Evolutionary conservation across 1,140 invertebrate genomes (phyloP).

Genomic region (Plectrocnemia conspersa): DNA sequence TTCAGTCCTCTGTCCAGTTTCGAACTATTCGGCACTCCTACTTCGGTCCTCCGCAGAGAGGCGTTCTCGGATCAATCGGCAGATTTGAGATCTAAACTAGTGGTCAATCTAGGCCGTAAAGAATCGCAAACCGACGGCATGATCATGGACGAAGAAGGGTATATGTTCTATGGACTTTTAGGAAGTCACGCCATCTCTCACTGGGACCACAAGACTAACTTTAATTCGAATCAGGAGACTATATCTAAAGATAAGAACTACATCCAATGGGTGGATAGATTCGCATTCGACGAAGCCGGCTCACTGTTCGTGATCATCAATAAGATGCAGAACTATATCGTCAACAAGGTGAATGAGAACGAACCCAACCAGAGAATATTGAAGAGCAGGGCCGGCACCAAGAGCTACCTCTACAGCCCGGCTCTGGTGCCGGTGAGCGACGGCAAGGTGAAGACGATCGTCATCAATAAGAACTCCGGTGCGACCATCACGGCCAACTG

Average conservation of each 20-base stretch:
- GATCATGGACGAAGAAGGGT: conserved; percentile 61
- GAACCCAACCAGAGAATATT: conserved; percentile 60
- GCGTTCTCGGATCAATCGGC: conserved; percentile 39
- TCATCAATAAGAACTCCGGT: conserved; percentile 34
- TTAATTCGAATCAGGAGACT: conserved; percentile 53
- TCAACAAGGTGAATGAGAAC: conserved; percentile 49
- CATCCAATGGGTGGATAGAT: conserved; percentile 69
- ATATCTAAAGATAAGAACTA: conserved; percentile 59
- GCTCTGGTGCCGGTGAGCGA: not conserved
- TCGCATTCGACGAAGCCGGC: conserved; percentile 62
- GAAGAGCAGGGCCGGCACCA: conserved; percentile 50
- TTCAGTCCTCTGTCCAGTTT: conserved; percentile 62
- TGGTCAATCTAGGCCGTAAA: conserved; percentile 57
- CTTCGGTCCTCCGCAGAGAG: conserved; percentile 53
- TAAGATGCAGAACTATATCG: conserved; percentile 58
- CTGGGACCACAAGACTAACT: conserved; percentile 55
- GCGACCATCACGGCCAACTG: conserved; percentile 38
- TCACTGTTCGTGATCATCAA: conserved; percentile 63
- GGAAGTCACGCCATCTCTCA: conserved; percentile 60
- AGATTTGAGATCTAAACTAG: conserved; percentile 40
- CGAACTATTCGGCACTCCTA: conserved; percentile 58
- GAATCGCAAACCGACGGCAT: conserved; percentile 63
- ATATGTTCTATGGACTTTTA: conserved; percentile 62
- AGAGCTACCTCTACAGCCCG: conserved; percentile 58
- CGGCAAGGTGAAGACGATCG: conserved; percentile 34